A percentile compares a stretch with the other conserved stretches of the same genome.
Conservation (phyloP, 2,797 vertebrate genomes). For the Coluber constrictor region DNA sequence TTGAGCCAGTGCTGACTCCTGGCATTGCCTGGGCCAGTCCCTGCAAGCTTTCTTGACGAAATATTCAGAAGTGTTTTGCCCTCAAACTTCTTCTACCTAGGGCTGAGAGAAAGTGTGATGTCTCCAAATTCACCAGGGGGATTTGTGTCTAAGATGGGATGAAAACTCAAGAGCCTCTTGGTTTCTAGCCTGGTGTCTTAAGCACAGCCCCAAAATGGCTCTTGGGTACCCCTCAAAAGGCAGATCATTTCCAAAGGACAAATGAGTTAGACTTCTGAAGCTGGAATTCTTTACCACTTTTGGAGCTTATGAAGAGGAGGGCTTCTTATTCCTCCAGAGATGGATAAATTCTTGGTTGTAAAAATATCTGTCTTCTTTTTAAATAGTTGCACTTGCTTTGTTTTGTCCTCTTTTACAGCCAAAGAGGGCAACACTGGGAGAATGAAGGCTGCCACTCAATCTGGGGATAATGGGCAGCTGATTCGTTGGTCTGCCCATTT, state of each 20-base stretch:
- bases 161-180: background rate
- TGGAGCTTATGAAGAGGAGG: background rate
- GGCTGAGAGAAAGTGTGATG: background rate
- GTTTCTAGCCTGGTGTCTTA: background rate
- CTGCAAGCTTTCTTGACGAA: background rate
- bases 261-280: background rate
- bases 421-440: background rate
- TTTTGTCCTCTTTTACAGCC: background rate
- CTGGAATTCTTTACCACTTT: background rate
- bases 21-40: background rate
- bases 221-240: background rate
- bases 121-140: background rate
- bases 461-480: background rate
- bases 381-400: background rate
- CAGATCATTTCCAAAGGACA: background rate
- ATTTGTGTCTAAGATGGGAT: background rate
- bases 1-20: background rate
- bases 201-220: background rate
- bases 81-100: background rate
- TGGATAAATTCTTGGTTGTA: background rate
- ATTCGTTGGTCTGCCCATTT: background rate
- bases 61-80: background rate
- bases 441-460: background rate
- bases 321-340: background rate
- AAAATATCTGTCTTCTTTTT: background rate